Evolutionary conservation across 2,797 vertebrate species (phyloP).

Genomic region (Iguana delicatissima): DNA sequence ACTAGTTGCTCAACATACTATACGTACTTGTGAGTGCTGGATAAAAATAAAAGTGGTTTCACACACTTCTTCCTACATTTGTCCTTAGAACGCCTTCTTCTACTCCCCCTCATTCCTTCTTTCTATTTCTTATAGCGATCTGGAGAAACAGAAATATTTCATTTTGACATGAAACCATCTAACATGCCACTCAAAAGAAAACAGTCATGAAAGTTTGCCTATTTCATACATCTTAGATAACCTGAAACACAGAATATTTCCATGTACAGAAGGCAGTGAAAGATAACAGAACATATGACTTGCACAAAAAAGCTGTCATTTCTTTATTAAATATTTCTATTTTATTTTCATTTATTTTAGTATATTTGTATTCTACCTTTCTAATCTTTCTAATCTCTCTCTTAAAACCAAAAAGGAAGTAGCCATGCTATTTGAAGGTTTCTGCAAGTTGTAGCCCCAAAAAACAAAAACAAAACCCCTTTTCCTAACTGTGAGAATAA

Average conservation of each 20-base stretch:
- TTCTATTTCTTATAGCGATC: slow-evolving; percentile 17
- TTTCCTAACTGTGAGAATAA: not conserved
- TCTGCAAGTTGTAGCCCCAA: no score
- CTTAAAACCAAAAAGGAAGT: not conserved
- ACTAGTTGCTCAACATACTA: not conserved
- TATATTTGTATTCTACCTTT: not conserved
- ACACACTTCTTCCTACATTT: slow-evolving; percentile 34
- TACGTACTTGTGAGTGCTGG: not conserved
- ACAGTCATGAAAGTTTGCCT: not conserved
- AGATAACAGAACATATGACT: not conserved
- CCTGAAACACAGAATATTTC: not conserved
- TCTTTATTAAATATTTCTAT: not conserved
- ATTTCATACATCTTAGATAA: slow-evolving; percentile 8
- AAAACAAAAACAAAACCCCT: no score
- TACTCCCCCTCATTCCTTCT: slow-evolving; percentile 6
- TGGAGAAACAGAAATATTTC: slow-evolving; percentile 27
- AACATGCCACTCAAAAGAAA: slow-evolving; percentile 28
- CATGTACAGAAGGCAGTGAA: not conserved
- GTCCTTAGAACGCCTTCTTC: slow-evolving; percentile 31
- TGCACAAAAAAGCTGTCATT: not conserved
- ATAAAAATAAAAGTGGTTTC: slow-evolving; percentile 23
- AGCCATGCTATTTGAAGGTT: no score
- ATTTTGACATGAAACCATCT: slow-evolving; percentile 34
- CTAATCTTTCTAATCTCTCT: not conserved
- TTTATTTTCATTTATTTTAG: not conserved